Base-by-base conservation (phyloP, 2,113 vertebrate species). In the Vidua chalybeata region DNA sequence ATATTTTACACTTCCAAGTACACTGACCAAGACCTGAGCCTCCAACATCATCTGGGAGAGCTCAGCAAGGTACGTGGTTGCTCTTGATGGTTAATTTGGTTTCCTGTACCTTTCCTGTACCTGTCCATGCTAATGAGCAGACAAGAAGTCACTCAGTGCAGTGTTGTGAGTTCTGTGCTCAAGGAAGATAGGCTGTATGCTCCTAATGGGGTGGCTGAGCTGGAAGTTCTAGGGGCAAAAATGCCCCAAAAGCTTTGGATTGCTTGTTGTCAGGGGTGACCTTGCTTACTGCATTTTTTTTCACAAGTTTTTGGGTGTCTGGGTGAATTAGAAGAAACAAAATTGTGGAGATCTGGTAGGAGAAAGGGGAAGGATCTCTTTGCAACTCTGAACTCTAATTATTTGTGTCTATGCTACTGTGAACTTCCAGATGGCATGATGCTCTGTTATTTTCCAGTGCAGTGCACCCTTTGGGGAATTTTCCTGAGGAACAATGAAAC, bases 351-450 rank as follows among this genome's bases (percentile, higher is more conserved):
- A 28, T 37, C 21, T 62, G 28, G 19, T 78, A 58, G 56, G 66
- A 68, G 62, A 63, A 90, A 49, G n/a, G 52, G 31, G 35, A 49
- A 37, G 52, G 39, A 37, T 87, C 71, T 84, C 8, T 10, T 63
- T 56, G 82, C 54, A 56, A 9, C 45, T 63, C 62, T 91, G 74
- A 92, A 78, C 81, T 96, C 59, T 91, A 80, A 96, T 95, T 95
- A 89, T 90, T 84, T 94, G 48, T 45, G 43, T 88, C 87, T 83
- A 18, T 81, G 83, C 68, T 64, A 52, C 64, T 46, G n/a, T 89
- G 79, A 84, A 80, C 79, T 93, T 97, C 94, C 90, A 96, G 90
- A 96, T 92, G 93, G 92, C 43, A 48, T 5, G 30, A n/a, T 87
- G 43, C 55, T 88, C 46, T 76, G 55, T 35, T 54, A 59, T 74